Evolutionary conservation across 1,140 invertebrate species (phyloP), one percentile per base, ranked within the genome.

Genomic region (Ephestia elutella): DNA sequence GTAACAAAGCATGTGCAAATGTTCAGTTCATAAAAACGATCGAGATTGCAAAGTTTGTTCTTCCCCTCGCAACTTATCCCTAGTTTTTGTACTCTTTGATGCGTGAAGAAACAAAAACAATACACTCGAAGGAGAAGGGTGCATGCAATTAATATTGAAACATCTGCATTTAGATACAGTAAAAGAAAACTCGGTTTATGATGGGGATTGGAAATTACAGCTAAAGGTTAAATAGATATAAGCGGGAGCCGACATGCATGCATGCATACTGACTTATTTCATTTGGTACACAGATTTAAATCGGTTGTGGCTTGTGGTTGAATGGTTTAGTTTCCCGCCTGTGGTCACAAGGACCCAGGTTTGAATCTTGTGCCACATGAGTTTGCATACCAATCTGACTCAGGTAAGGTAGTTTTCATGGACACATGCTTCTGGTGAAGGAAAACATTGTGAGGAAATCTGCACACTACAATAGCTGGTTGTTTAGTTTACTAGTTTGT

Each of bases 101-200:
- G 38, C 38, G 38, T 15, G 10, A 44, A 44, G 38, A 17, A 44
- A 44, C 38, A 44, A 44, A 44, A 44, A 44, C 38, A 44, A 44
- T 44, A 44, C 38, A 44, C 38, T 44, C 15, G 30, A 32, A 32
- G 15, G 38, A 17, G 38, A 44, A 44, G 49, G 49, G 49, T 50
- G 49, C 49, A 50, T 50, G 13, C 19, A 50, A 50, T 50, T 50
- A 44, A 50, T 50, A 50, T 50, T 1, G 49, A 50, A 50, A 50
- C 38, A 44, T 44, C 38, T 44, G 38, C n/a, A 44, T 2, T n/a
- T 38, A 38, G 2, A 50, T 50, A 13, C 18, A 50, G 9, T 50
- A 50, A 50, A 44, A 17, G 15, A 44, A 44, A 44, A 32, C 38
- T 44, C 13, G 13, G 13, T 25, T 53, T 13, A 11, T 25, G n/a